Evolutionary conservation across 2,797 vertebrate genomes (phyloP), one percentile per base, ranked within the genome.

Genomic region (Avahi laniger): DNA sequence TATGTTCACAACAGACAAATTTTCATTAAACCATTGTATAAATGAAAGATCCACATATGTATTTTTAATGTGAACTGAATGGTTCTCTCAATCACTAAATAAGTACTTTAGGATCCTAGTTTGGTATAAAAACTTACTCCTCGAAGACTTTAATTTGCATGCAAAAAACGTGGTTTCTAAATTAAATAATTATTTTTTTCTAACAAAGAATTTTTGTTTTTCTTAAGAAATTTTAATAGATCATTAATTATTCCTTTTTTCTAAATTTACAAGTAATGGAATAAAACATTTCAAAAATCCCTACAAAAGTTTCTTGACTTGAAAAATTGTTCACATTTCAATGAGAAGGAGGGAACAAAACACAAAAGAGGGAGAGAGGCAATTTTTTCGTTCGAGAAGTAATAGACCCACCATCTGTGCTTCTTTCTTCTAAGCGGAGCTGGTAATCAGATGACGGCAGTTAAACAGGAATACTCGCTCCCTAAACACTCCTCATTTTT

Each of bases 401-500:
- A 98, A 98, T 91, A 97, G 97, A 93, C 67, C 83, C 10, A 0
- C 97, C 97, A 98, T 98, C 97, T 98, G 98, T 98, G 95, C 97
- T 98, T 96, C 96, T 97, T 98, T 98, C 59, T 96, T 97, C 90
- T 89, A 46, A 91, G 88, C 72, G 98, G 96, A 57, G 43, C 96
- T 81, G 57, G 94, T 95, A 98, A 98, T 41, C 98, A 96, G 89
- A 97, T 97, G 97, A 98, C 86, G 97, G 72, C 41, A 78, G 48
- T 97, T 98, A 96, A 98, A 98, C 78, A 98, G 86, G 75, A 97
- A 98, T 90, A 91, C 75, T 98, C 94, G 67, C 63, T 97, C 93
- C 96, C 96, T 50, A 98, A 97, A 75, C 96, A 96, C 67, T 88
- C 97, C 97, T 97, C 78, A 94, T 98, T 98, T 98, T 98, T 97